These are phyloP conservation scores for Blastobasis adustella DNA, from an alignment of 2,888 invertebrate genomes.

Conservation along the genomic window DNA sequence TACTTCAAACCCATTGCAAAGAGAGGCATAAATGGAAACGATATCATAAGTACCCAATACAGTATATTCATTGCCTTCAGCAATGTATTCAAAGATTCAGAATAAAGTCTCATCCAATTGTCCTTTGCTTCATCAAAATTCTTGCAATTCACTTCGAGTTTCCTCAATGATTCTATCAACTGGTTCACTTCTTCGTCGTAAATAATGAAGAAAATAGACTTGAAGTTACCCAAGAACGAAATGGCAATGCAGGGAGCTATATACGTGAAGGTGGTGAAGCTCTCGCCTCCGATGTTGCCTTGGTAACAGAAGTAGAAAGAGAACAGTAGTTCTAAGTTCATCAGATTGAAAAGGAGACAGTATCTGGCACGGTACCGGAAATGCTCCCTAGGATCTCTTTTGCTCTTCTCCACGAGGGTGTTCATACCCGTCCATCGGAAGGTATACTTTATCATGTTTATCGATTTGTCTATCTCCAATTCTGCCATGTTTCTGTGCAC, in stretches of 20 bases:
- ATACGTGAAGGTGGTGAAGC: constrained; percentile 31
- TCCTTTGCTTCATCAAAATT: not conserved
- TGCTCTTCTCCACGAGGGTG: constrained; percentile 16
- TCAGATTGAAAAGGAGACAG: constrained; percentile 27
- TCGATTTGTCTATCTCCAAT: constrained; percentile 10
- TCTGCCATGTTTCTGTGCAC: too few species aligned
- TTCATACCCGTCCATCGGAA: constrained; percentile 27
- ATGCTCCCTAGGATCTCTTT: constrained; percentile 12
- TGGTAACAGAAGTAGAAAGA: constrained; percentile 28
- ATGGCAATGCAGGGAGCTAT: constrained; percentile 33
- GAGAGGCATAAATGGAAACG: constrained; percentile 33
- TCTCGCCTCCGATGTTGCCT: constrained; percentile 24
- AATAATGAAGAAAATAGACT: constrained; percentile 21
- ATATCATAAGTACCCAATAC: constrained; percentile 21
- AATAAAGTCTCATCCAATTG: constrained; percentile 24
- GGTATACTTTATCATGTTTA: constrained; percentile 26
- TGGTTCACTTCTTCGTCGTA: constrained; percentile 21
- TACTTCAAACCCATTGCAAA: constrained; percentile 32
- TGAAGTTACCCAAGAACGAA: constrained; percentile 21
- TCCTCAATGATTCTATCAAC: constrained; percentile 17
- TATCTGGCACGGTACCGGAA: not conserved
- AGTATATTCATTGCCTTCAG: constrained; percentile 29
- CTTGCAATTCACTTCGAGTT: constrained; percentile 23
- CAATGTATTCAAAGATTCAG: constrained; percentile 27
- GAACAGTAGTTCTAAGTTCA: constrained; percentile 28